These are phyloP conservation scores for Helicoverpa assulta DNA, from an alignment of 2,888 invertebrate genomes.

Conservation along the genomic window DNA sequence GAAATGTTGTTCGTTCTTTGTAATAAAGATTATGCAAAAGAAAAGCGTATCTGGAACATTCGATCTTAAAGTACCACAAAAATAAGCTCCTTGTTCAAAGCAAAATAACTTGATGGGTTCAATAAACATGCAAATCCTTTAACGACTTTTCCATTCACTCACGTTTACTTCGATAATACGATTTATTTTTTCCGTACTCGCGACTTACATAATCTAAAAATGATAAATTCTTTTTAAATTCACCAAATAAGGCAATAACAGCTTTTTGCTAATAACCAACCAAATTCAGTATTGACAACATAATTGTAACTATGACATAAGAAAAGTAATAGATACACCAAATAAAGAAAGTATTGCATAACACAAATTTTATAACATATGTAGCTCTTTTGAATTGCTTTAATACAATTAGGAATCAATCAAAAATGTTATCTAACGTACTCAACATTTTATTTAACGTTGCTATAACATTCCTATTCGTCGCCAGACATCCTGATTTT, in stretches of 20 bases:
- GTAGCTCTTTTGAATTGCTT: neutral
- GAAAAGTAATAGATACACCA: neutral
- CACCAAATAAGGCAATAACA: neutral
- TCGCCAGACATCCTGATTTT: too few species aligned
- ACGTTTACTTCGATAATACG: neutral
- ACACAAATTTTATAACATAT: neutral
- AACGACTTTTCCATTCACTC: conserved; percentile 8
- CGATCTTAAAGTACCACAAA: conserved; percentile 44
- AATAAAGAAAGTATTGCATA: neutral
- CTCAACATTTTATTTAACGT: neutral
- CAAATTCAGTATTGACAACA: neutral
- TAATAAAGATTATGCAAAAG: conserved; percentile 42
- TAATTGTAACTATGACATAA: neutral
- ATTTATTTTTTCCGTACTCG: neutral
- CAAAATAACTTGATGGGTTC: neutral
- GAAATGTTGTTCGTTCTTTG: conserved; percentile 28
- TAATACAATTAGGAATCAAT: neutral
- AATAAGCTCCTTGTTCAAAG: conserved; percentile 11
- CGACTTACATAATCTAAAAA: neutral
- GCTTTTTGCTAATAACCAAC: neutral
- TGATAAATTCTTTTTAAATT: neutral
- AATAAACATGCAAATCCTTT: conserved; percentile 41
- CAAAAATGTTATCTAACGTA: neutral
- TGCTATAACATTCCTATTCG: too few species aligned
- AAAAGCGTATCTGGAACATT: conserved; percentile 23